Evolutionary conservation across 2,113 vertebrate genomes (phyloP), one percentile per base, ranked within the genome.

Genomic region (Cheirogaleus medius): DNA sequence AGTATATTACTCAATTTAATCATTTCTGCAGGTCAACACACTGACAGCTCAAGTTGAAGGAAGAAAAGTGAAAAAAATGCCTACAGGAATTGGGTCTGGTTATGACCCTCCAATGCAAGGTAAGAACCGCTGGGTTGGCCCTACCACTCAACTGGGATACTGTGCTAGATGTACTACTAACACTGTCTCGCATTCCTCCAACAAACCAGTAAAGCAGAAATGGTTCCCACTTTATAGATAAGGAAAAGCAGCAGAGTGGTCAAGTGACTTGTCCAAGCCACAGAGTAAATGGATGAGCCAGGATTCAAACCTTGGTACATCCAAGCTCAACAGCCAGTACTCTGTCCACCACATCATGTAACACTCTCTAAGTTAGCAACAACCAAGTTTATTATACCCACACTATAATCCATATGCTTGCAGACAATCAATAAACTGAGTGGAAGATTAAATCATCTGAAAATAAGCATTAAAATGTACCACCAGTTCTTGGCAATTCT

Each of bases 381-480:
- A 20, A 71, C 69, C 34, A 83, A 44, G 47, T 63, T 78, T 34
- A 76, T 66, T 66, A 10, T 4, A 47, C 17, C 42, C n/a, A 78
- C 18, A 25, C 9, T 34, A 15, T 39, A 81, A 49, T 1, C 37
- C 42, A 58, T 37, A 87, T 34, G 27, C 49, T 82, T 69, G 34
- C 20, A 86, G 49, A 32, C 74, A 90, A 66, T 9, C 52, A 49
- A 90, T 52, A 76, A 69, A 87, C 54, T 89, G 68, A 87, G n/a
- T 76, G 39, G 25, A 95, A 96, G 52, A 87, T 20, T 86, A 93
- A 94, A 54, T 73, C 18, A 14, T 82, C 56, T 82, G 66, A 92
- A 90, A 96, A 89, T 29, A 91, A 95, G 54, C 92, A 97, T 80
- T 93, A 85, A 92, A 94, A 90, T 74, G 49, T 60, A 86, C 27